Conservation (phyloP, 1,140 invertebrate genomes). For the Philopotamus ludificatus region DNA sequence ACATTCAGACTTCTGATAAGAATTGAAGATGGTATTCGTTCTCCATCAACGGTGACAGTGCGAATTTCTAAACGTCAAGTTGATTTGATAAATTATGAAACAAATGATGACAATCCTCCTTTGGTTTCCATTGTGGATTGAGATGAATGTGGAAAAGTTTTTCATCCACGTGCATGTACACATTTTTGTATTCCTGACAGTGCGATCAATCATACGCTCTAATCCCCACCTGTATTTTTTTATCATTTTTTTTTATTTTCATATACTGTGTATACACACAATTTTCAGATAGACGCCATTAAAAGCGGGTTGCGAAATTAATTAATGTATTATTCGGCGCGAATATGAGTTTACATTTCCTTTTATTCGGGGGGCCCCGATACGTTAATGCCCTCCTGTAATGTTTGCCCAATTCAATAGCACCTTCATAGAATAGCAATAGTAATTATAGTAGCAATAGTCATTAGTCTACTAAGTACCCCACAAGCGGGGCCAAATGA, state of each 20-base stretch:
- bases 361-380: not conserved
- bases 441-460: conserved; percentile 30
- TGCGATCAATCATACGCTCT: not conserved
- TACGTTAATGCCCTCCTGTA: conserved; percentile 5
- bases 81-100: not conserved
- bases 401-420: conserved; percentile 27
- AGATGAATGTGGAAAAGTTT: not conserved
- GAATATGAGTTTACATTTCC: too few relatives aligned
- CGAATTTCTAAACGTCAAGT: not conserved
- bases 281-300: too few relatives aligned
- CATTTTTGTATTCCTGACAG: not conserved
- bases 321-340: too few relatives aligned
- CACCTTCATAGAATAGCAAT: conserved; percentile 22
- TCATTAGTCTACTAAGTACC: conserved; percentile 13
- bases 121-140: not conserved
- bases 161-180: not conserved
- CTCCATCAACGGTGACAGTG: not conserved
- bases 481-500: not conserved
- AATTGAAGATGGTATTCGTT: not conserved
- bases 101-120: not conserved
- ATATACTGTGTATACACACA: too few relatives aligned
- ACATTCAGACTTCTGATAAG: too few relatives aligned
- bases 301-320: too few relatives aligned
- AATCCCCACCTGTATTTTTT: too few relatives aligned
- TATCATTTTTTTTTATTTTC: too few relatives aligned